These are phyloP conservation scores for Myxocyprinus asiaticus DNA, from an alignment of 2,113 vertebrate genomes.

Conservation along the genomic window DNA sequence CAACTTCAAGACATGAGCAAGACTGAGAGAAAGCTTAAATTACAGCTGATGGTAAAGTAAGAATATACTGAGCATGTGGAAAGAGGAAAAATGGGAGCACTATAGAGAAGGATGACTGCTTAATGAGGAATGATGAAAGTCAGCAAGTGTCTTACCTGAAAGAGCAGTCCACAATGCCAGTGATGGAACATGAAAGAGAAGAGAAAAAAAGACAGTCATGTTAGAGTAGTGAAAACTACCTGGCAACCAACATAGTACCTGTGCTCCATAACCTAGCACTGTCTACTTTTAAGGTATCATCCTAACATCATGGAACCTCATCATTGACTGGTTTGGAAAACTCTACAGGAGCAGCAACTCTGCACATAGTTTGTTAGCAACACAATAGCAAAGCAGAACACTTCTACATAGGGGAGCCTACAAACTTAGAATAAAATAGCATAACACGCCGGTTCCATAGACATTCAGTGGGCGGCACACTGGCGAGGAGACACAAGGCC, in stretches of 20 bases:
- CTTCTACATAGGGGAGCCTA: too few relatives aligned
- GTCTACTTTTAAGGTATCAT: not conserved
- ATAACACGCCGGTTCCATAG: too few relatives aligned
- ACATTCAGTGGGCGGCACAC: too few relatives aligned
- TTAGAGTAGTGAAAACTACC: constrained; percentile 42
- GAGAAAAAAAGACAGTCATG: constrained; percentile 29
- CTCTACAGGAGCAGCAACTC: too few relatives aligned
- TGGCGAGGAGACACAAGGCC: too few relatives aligned
- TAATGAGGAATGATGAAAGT: constrained; percentile 51
- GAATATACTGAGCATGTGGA: constrained; percentile 4
- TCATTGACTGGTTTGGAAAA: not conserved
- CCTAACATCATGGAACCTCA: not conserved
- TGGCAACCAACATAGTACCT: constrained; percentile 16
- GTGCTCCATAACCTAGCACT: not conserved
- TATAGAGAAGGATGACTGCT: constrained; percentile 14
- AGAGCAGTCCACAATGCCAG: constrained; percentile 35
- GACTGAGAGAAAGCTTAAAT: constrained; percentile 28
- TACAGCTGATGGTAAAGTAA: constrained; percentile 30
- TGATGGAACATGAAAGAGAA: constrained; percentile 58
- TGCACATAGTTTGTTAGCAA: too few relatives aligned
- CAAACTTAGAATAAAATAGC: too few relatives aligned
- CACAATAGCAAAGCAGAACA: too few relatives aligned
- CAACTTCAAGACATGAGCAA: constrained; percentile 4
- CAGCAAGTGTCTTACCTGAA: constrained; percentile 59
- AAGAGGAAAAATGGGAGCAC: constrained; percentile 8